Percentiles rank a stretch among this genome's conserved stretches.
phyloP scores from a whole-genome alignment of 1,140 invertebrate genomes.

The Colletes gigas region DNA sequence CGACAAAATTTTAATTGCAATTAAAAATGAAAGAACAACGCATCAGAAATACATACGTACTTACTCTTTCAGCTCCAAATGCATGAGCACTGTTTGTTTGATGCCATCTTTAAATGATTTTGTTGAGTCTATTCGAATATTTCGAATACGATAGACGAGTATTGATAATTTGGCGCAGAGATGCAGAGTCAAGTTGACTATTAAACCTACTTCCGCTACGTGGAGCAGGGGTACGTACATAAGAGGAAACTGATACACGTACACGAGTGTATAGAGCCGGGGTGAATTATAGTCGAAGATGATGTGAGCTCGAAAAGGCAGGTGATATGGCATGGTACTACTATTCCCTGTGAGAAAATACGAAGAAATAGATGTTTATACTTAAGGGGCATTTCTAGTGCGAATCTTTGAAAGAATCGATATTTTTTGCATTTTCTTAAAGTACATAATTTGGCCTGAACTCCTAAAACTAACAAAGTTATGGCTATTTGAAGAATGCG shows the following conservation, averaged over 20 bases:
- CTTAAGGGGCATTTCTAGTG: not conserved
- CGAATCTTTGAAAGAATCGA: not conserved
- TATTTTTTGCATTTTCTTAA: not conserved
- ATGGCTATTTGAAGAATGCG: too few species aligned
- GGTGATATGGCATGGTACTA: not conserved
- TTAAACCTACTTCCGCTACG: not conserved
- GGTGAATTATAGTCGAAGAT: slow-evolving; percentile 31
- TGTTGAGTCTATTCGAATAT: not conserved
- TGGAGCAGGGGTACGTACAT: not conserved
- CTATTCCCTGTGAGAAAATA: not conserved
- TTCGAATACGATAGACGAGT: slow-evolving; percentile 34
- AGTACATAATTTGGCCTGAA: too few species aligned
- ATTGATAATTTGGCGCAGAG: slow-evolving; percentile 41
- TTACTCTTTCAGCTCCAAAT: slow-evolving; percentile 33
- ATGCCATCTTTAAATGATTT: not conserved
- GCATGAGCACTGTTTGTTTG: not conserved
- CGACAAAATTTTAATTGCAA: not conserved
- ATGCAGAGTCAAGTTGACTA: slow-evolving; percentile 43
- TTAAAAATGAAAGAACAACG: not conserved
- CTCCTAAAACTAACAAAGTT: too few species aligned
- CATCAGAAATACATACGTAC: not conserved
- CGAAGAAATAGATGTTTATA: not conserved
- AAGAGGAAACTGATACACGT: not conserved
- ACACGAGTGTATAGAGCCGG: slow-evolving; percentile 6
- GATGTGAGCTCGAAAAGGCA: slow-evolving; percentile 31